Conservation (phyloP, 2,113 vertebrate genomes). For the Solenodon paradoxus region DNA sequence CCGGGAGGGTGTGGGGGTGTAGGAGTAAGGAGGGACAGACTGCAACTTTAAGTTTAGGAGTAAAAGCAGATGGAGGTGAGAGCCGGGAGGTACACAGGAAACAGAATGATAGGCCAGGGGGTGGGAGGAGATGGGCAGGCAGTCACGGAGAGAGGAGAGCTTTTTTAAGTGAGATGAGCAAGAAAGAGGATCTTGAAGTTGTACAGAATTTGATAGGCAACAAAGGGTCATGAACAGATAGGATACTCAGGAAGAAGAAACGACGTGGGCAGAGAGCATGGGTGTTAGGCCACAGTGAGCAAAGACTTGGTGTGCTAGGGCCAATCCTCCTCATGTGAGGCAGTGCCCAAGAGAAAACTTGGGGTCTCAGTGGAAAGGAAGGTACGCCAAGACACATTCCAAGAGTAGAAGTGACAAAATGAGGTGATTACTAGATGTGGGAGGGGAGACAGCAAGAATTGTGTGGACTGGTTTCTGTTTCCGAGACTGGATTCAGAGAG, state of each 20-base stretch:
- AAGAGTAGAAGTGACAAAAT: not conserved
- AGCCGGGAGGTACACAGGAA: not conserved
- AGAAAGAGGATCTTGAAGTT: not conserved
- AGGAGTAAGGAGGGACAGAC: too few species aligned
- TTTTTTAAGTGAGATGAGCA: not conserved
- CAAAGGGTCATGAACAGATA: not conserved
- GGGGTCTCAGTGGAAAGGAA: not conserved
- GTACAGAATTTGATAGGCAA: not conserved
- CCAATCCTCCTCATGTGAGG: not conserved
- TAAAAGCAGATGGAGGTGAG: not conserved
- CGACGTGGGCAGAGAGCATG: accelerated
- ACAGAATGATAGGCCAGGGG: not conserved
- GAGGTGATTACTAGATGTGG: not conserved
- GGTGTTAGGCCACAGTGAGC: not conserved
- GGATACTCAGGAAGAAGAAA: not conserved
- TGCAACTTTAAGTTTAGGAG: not conserved
- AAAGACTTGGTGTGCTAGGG: not conserved
- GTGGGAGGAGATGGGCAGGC: accelerated
- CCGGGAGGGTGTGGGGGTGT: not conserved
- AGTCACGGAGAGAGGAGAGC: too few species aligned
- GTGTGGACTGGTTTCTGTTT: not conserved
- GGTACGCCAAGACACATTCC: not conserved
- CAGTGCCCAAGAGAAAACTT: not conserved
- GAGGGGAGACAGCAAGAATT: not conserved
- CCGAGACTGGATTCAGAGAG: not conserved